Conservation (phyloP, 1,140 invertebrate species). For the Sarcophaga peregrina region DNA sequence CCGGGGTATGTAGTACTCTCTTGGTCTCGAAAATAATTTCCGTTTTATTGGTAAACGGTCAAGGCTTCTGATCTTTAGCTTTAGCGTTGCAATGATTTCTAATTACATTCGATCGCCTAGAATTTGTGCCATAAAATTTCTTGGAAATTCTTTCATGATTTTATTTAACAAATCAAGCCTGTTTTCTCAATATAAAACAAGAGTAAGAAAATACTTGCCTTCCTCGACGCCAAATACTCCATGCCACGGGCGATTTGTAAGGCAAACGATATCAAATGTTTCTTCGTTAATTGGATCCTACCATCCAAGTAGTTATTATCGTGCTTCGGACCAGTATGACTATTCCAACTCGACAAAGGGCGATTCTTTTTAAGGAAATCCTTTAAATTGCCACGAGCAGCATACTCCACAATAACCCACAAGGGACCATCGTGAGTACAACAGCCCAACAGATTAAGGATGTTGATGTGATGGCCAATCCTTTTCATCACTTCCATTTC, state of each 20-base stretch:
- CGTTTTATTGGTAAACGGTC: too few relatives aligned
- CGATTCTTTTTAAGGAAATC: constrained; percentile 92
- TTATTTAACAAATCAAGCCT: background rate
- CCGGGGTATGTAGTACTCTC: background rate
- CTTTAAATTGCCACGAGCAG: constrained; percentile 92
- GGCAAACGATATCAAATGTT: constrained; percentile 94
- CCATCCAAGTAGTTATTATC: constrained; percentile 69
- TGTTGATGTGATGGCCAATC: constrained; percentile 98
- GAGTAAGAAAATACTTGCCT: constrained; percentile 48
- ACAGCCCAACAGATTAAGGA: constrained; percentile 95
- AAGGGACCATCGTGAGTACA: constrained; percentile 95
- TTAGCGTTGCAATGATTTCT: too few relatives aligned
- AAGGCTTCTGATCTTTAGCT: too few relatives aligned
- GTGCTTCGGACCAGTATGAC: constrained; percentile 65
- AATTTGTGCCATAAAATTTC: too few relatives aligned
- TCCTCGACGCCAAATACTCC: constrained; percentile 93
- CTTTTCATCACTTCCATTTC: constrained; percentile 99
- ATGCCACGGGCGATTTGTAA: constrained; percentile 97
- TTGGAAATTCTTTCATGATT: too few relatives aligned
- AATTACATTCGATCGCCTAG: too few relatives aligned
- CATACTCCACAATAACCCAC: constrained; percentile 96
- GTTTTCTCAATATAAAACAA: background rate
- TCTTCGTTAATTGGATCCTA: constrained; percentile 80
- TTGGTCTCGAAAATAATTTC: too few relatives aligned
- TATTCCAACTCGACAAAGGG: constrained; percentile 64